Evolutionary conservation across 2,113 vertebrate species (phyloP).

Genomic region (Sander lucioperca): DNA sequence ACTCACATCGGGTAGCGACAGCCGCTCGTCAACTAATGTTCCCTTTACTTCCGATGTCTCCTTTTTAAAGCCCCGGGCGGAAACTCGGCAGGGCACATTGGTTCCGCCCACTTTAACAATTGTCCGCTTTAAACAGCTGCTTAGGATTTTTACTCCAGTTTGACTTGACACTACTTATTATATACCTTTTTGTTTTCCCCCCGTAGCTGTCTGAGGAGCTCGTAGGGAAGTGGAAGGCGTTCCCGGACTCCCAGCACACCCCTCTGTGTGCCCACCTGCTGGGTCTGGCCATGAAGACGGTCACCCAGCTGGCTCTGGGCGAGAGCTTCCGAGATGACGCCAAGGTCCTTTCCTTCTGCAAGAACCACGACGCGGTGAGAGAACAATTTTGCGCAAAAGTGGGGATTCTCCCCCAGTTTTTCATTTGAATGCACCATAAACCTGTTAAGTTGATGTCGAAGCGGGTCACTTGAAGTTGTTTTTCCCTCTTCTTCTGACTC

Average conservation of each 20-base stretch:
- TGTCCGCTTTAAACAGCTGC: no score
- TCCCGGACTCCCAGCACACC: slow-evolving; percentile 91
- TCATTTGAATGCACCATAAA: no score
- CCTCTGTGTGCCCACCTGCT: slow-evolving; percentile 94
- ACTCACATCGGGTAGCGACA: no score
- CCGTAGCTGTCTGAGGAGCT: slow-evolving; percentile 92
- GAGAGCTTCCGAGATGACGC: slow-evolving; percentile 88
- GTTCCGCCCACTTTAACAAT: no score
- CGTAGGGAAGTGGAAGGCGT: slow-evolving; percentile 91
- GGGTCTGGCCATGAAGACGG: slow-evolving; percentile 94
- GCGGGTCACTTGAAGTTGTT: neutral
- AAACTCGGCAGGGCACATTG: no score
- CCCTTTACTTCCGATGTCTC: no score
- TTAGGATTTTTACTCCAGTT: no score
- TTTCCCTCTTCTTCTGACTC: neutral
- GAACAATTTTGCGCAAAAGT: no score
- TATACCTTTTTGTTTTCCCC: neutral
- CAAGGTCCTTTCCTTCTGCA: slow-evolving; percentile 92
- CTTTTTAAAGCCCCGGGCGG: no score
- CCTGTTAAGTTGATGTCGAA: neutral
- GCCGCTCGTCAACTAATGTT: no score
- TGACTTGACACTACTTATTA: no score
- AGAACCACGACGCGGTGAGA: slow-evolving; percentile 93
- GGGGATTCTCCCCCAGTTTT: no score
- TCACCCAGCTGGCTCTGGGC: slow-evolving; percentile 93